Evolutionary conservation across 1,140 invertebrate species (phyloP), one percentile per base, ranked within the genome.

Genomic region (Plodia interpunctella): DNA sequence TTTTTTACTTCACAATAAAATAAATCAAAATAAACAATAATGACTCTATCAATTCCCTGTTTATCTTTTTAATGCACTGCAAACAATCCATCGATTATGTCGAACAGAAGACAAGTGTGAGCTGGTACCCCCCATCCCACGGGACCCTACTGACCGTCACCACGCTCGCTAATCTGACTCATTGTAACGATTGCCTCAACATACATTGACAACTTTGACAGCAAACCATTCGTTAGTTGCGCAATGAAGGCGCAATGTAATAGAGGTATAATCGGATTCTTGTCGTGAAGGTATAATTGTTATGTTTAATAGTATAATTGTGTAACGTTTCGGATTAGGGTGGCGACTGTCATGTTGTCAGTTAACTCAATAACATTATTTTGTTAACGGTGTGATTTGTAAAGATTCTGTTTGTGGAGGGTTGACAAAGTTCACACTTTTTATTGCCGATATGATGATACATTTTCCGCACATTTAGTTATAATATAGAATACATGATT

Each of bases 61-160:
- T 44, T 44, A 44, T 44, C 38, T 44, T 44, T 44, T 44, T 44
- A 44, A 44, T 44, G 38, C 9, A 15, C 38, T 15, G 38, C 38
- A 44, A 44, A 44, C 38, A 44, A 44, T 44, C 38, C 38, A 44
- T 44, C 38, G 38, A 44, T 44, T 44, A 44, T 44, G 38, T 44
- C 38, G 15, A 15, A 44, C 38, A 32, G 30, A 32, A 38, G 38
- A 44, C 15, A 44, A 44, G 38, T 44, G 38, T 44, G 38, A 44
- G 15, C 38, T 44, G 2, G 38, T 8, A 2, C 15, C n/a, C 38
- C 38, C 38, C 38, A 44, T 44, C 38, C 38, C 38, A 44, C 38
- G 38, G 38, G 38, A 44, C 38, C 38, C 38, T 32, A 44, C 38
- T 44, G 38, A 44, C 38, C 38, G n/a, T 1, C n/a, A 44, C 38